Conservation (phyloP, 2,113 vertebrate species). For the Petrocephalus microphthalmus region DNA sequence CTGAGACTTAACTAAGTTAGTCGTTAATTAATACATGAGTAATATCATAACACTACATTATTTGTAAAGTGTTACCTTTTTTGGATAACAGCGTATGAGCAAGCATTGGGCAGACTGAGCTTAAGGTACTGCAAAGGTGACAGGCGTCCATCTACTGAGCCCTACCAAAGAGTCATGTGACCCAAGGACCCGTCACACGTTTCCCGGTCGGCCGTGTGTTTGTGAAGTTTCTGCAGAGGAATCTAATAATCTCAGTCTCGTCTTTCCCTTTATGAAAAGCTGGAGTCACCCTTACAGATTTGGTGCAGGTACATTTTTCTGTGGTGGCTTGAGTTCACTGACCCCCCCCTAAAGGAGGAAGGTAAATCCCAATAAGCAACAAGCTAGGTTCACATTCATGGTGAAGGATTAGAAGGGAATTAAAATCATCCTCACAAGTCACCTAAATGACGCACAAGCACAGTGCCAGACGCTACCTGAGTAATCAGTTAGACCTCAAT, state of each 20-base stretch:
- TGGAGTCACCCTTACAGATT: not conserved
- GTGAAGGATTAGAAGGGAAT: not conserved
- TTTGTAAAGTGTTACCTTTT: not conserved
- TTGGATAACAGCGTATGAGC: not conserved
- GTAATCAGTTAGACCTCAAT: constrained; percentile 13
- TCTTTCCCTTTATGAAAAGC: not conserved
- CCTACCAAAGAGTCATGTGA: not conserved
- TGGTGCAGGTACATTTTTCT: not conserved
- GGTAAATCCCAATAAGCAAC: not conserved
- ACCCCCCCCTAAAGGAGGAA: not conserved
- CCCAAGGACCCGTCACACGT: not conserved
- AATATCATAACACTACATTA: too few species aligned
- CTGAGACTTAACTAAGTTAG: too few species aligned
- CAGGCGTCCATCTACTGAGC: not conserved
- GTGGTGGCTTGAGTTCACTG: not conserved
- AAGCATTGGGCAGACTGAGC: not conserved
- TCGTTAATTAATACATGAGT: too few species aligned
- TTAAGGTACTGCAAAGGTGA: not conserved
- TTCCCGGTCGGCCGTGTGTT: not conserved
- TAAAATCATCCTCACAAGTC: not conserved
- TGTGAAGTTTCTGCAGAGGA: not conserved
- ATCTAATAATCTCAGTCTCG: not conserved
- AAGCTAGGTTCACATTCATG: not conserved
- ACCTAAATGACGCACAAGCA: constrained; percentile 20
- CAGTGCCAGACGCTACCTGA: constrained; percentile 5